These are phyloP conservation scores for Caenorhabditis sulstoni DNA, from an alignment of 2,888 invertebrate genomes.

Conservation along the genomic window DNA sequence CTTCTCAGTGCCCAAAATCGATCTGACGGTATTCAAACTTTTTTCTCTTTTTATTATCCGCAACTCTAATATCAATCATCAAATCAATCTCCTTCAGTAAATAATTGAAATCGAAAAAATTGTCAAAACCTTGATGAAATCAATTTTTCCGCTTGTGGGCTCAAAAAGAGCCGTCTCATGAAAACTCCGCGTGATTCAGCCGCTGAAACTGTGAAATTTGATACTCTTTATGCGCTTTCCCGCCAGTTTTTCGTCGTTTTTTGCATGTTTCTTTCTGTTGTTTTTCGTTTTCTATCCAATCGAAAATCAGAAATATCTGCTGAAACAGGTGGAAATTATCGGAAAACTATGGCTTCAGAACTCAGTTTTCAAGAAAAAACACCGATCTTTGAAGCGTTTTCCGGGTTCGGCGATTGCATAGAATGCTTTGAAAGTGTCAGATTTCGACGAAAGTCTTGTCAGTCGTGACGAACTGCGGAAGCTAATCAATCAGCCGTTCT, in stretches of 20 bases:
- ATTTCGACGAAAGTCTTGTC: background rate
- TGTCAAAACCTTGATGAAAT: slow-evolving; percentile 35
- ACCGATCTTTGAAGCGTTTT: too few relatives aligned
- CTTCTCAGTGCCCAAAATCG: too few relatives aligned
- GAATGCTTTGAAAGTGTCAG: slow-evolving; percentile 15
- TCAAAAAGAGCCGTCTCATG: slow-evolving; percentile 13
- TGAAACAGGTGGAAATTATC: background rate
- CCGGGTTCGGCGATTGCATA: background rate
- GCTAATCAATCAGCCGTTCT: slow-evolving; percentile 6
- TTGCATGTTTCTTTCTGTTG: too few relatives aligned
- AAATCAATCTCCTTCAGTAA: too few relatives aligned
- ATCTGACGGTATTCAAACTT: too few relatives aligned
- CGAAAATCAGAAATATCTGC: slow-evolving; percentile 13
- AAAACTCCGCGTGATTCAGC: slow-evolving; percentile 25
- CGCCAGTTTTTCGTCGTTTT: background rate
- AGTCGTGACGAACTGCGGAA: background rate
- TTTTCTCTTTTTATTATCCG: too few relatives aligned
- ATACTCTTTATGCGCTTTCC: slow-evolving; percentile 4
- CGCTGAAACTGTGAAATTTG: background rate
- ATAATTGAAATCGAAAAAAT: too few relatives aligned
- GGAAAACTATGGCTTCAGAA: background rate
- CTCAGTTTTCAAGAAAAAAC: background rate
- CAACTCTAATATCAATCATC: too few relatives aligned
- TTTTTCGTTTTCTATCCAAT: background rate
- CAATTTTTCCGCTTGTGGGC: slow-evolving; percentile 27